Percentiles rank a stretch among this genome's conserved stretches.
Evolutionary conservation across 92 coral and sea anemone genomes (phyloP).

Genomic region (Paramuricea clavata): DNA sequence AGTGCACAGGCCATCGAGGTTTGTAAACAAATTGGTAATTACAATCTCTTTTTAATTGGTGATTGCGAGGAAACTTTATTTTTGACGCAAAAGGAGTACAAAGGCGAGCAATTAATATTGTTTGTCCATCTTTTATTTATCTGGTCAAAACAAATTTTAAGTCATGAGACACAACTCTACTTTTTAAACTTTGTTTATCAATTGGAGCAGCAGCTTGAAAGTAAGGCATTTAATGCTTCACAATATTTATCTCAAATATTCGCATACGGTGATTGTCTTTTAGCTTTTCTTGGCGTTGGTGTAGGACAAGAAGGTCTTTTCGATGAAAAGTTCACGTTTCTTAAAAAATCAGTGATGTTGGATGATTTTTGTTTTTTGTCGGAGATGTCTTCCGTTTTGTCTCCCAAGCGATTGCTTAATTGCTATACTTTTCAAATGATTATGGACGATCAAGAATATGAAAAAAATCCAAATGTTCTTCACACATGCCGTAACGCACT

Average conservation of each 20-base stretch:
- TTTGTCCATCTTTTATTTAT: not conserved
- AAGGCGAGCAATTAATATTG: not conserved
- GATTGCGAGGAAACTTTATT: not conserved
- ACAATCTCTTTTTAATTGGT: not conserved
- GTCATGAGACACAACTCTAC: not conserved
- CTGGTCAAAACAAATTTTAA: not conserved
- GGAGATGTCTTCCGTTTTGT: not conserved
- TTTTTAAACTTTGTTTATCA: not conserved
- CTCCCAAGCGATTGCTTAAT: not conserved
- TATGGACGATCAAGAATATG: not conserved
- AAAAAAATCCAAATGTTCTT: not conserved
- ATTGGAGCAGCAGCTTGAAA: not conserved
- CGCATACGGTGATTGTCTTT: not conserved
- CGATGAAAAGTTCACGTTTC: not conserved
- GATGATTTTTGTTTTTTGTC: too few species aligned
- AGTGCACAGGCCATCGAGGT: not conserved
- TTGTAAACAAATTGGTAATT: not conserved
- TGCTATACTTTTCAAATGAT: not conserved
- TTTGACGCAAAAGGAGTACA: not conserved
- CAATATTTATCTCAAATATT: not conserved
- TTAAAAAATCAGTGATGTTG: not conserved
- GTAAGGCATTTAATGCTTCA: not conserved
- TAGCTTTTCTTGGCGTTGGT: not conserved
- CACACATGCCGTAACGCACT: not conserved
- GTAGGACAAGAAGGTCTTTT: not conserved